phyloP scores from a whole-genome alignment of 2,113 vertebrate genomes.

The Egretta garzetta region DNA sequence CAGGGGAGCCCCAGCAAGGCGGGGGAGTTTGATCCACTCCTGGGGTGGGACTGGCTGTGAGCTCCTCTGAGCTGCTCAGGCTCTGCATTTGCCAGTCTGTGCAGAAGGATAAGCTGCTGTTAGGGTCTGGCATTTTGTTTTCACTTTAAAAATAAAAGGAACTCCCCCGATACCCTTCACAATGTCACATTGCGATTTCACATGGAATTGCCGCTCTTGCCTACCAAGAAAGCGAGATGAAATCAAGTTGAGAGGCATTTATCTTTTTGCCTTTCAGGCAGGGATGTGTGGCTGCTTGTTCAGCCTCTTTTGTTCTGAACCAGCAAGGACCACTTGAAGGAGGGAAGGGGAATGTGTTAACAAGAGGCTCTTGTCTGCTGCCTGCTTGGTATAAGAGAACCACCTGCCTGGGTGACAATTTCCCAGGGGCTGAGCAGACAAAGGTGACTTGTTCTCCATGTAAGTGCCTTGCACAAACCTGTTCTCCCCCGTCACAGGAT shows the following conservation, averaged over 20 bases:
- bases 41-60: background rate
- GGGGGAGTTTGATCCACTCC: rapidly evolving
- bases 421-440: background rate
- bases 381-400: rapidly evolving
- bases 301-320: background rate
- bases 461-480: background rate
- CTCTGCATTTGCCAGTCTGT: background rate
- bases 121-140: background rate
- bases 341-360: background rate
- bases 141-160: background rate
- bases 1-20: background rate
- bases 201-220: background rate
- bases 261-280: background rate
- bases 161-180: background rate
- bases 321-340: background rate
- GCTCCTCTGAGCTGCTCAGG: background rate
- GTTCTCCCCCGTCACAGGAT: background rate
- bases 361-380: background rate
- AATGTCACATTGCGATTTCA: background rate
- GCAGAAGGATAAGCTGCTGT: background rate
- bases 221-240: background rate
- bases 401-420: rapidly evolving
- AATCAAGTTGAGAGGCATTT: background rate
- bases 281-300: background rate
- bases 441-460: background rate